phyloP scores from a whole-genome alignment of 2,797 vertebrate genomes.

The Melanotaenia pygmaea region DNA sequence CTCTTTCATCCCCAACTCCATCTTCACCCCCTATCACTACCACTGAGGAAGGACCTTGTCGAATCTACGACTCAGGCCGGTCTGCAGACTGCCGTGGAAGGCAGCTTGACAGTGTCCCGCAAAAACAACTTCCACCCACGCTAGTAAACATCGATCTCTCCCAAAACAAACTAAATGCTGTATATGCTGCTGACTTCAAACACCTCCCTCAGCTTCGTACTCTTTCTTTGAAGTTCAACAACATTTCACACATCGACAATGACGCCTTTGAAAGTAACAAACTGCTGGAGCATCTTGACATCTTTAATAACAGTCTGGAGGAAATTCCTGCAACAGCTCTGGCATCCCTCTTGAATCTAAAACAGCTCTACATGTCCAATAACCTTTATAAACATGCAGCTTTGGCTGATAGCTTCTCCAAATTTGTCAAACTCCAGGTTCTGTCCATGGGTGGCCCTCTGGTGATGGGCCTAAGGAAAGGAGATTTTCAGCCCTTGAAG shows the following conservation, averaged over 20 bases:
- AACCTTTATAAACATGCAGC: conserved; percentile 81
- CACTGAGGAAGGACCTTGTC: conserved; percentile 43
- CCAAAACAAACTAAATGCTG: conserved; percentile 79
- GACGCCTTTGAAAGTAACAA: conserved; percentile 79
- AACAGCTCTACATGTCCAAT: conserved; percentile 83
- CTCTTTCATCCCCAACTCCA: conserved; percentile 53
- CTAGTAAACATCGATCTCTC: conserved; percentile 84
- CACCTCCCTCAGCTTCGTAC: conserved; percentile 68
- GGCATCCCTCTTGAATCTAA: conserved; percentile 74
- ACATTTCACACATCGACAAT: conserved; percentile 80
- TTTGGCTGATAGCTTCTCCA: conserved; percentile 74
- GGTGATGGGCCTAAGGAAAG: conserved; percentile 73
- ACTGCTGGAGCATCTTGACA: conserved; percentile 77
- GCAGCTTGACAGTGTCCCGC: conserved; percentile 76
- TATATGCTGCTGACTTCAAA: conserved; percentile 71
- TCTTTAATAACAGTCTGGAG: conserved; percentile 87
- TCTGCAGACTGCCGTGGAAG: conserved; percentile 80
- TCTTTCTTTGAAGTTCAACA: conserved; percentile 82
- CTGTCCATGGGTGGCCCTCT: conserved; percentile 85
- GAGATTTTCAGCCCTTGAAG: conserved; percentile 78
- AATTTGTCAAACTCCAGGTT: conserved; percentile 68
- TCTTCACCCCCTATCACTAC: not conserved
- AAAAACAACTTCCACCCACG: conserved; percentile 64
- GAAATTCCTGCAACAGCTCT: conserved; percentile 81
- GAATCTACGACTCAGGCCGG: conserved; percentile 51